phyloP scores from a whole-genome alignment of 2,113 vertebrate genomes.

The Tapirus terrestris region DNA sequence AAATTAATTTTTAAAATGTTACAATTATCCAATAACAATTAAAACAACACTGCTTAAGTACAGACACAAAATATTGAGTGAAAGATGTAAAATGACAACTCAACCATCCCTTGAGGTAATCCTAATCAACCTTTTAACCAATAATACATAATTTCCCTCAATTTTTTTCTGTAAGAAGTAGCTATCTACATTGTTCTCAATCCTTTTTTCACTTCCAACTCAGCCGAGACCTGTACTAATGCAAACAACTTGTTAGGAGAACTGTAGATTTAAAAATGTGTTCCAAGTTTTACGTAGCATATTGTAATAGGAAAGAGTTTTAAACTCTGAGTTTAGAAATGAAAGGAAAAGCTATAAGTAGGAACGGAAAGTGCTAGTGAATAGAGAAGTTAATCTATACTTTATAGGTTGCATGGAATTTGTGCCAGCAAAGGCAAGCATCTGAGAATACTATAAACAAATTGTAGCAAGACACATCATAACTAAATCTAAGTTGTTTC shows the following conservation, averaged over 20 bases:
- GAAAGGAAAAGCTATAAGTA: constrained; percentile 43
- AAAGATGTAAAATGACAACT: constrained; percentile 73
- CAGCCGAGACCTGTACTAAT: constrained; percentile 21
- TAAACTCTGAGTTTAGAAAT: constrained; percentile 30
- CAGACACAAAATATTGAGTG: constrained; percentile 54
- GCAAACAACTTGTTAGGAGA: constrained; percentile 11
- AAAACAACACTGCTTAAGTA: constrained; percentile 64
- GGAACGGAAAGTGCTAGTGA: neutral
- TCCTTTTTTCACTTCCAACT: constrained; percentile 21
- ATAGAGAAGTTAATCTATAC: neutral
- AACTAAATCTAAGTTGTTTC: constrained; percentile 61
- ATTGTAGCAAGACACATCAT: constrained; percentile 28
- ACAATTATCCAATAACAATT: constrained; percentile 68
- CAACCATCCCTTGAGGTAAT: constrained; percentile 73
- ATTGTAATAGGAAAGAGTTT: neutral
- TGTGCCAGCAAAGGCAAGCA: constrained; percentile 23
- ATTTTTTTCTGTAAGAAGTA: neutral
- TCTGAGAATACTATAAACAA: constrained; percentile 28
- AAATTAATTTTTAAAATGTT: constrained; percentile 59
- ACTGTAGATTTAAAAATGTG: constrained; percentile 30
- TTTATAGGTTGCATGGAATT: constrained; percentile 4
- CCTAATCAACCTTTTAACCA: constrained; percentile 74
- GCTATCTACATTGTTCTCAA: constrained; percentile 23
- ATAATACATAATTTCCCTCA: constrained; percentile 40
- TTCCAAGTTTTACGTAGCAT: constrained; percentile 36